These are phyloP conservation scores for Harpegnathos saltator DNA, from an alignment of 1,140 invertebrate species.

Conservation along the genomic window DNA sequence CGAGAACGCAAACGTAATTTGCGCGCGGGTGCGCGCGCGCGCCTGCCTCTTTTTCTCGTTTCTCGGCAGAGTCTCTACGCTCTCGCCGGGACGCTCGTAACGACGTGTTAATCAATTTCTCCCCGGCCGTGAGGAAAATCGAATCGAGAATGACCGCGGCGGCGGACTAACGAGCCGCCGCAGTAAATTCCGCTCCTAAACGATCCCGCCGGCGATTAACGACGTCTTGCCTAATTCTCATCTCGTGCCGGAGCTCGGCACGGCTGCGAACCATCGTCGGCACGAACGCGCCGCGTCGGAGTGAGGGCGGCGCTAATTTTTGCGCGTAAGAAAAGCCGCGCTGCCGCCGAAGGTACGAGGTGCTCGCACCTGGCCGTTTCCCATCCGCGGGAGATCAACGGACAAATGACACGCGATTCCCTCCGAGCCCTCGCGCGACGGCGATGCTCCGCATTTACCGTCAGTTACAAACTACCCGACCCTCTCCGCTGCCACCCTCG, in stretches of 20 bases:
- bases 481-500: conserved; percentile 55
- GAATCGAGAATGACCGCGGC: conserved; percentile 31
- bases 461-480: conserved; percentile 81
- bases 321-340: conserved; percentile 81
- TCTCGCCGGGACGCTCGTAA: neutral
- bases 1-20: no score
- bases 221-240: conserved; percentile 80
- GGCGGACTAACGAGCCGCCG: conserved; percentile 44
- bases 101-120: conserved; percentile 6
- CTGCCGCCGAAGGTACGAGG: conserved; percentile 64
- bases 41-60: no score
- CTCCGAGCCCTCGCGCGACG: conserved; percentile 68
- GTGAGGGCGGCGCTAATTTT: conserved; percentile 81
- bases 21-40: no score
- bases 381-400: conserved; percentile 85
- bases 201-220: conserved; percentile 71
- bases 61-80: conserved; percentile 72
- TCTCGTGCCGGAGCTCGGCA: conserved; percentile 71
- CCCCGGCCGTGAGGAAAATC: conserved; percentile 28
- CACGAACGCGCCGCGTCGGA: conserved; percentile 51
- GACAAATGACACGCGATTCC: conserved; percentile 86
- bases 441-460: conserved; percentile 64
- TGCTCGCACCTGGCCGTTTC: conserved; percentile 82
- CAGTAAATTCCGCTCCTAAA: conserved; percentile 65
- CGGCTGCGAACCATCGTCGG: conserved; percentile 81